Base-by-base conservation (phyloP, 2,113 vertebrate species). In the Lasiurus borealis region DNA sequence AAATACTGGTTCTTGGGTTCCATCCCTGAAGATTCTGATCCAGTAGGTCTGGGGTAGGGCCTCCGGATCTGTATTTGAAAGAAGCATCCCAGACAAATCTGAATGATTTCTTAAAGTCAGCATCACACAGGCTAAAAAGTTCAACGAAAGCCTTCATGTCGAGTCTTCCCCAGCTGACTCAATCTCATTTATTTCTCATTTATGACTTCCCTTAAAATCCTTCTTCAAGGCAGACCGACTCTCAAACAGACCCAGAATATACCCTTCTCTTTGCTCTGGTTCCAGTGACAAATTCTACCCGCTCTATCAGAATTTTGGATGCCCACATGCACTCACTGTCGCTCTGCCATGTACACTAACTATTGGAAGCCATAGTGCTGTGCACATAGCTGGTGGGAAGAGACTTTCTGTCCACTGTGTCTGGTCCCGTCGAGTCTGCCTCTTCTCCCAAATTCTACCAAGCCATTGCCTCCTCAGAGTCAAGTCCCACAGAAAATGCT, bases 261-360 rank as follows among this genome's bases (percentile, higher is more conserved):
- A 36, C 16, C 16, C 14, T 95, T 69, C 82, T 96, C 57, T 94
- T 95, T 94, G 71, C 36, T 87, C 57, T 40, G 52, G 31, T 68
- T 92, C 59, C 66, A 94, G 25, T 68, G 71, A 81, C 59, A 94
- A 57, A 85, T 85, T 93, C 95, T 77, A 34, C 78, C 31, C 29
- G 68, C 29, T 76, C 50, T 91, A 1, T 85, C 86, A 59, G 36
- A 91, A 29, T 40, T 85, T 48, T 34, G 36, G 73, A 52, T 82
- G 15, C 19, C 44, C 75, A 18, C 46, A 34, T 46, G 5, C 71
- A 14, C 23, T 40, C n/a, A 40, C 29, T 57, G 14, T 52, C 29
- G 14, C 16, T 31, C 40, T 50, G 54, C 44, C 44, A 64, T 91
- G 66, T 76, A 66, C 72, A 52, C 57, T 52, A 71, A 62, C 81